Evolutionary conservation across 2,888 invertebrate species (phyloP).

Genomic region (Sinohyriopsis cumingii): DNA sequence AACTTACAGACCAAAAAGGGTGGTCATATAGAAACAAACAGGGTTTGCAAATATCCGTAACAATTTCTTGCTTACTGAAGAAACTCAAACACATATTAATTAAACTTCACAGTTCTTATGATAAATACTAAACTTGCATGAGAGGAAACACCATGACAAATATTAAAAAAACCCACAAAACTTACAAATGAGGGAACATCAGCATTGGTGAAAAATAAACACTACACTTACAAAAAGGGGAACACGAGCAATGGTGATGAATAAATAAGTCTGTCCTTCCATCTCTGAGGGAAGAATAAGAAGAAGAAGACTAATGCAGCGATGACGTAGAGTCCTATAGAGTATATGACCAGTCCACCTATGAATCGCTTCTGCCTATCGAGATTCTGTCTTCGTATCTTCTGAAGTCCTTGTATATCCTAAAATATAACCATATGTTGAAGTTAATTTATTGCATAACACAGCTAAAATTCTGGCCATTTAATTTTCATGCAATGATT

Average conservation of each 20-base stretch:
- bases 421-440: constrained; percentile 55
- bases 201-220: not conserved
- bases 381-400: constrained; percentile 85
- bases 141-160: too few species aligned
- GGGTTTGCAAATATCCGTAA: too few species aligned
- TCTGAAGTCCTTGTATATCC: constrained; percentile 86
- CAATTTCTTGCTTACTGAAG: too few species aligned
- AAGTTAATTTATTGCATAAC: not conserved
- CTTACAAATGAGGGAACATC: not conserved
- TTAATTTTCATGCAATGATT: too few species aligned
- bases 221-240: constrained; percentile 84
- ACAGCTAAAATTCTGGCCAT: not conserved
- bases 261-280: constrained; percentile 83
- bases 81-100: too few species aligned
- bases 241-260: constrained; percentile 85
- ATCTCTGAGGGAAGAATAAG: constrained; percentile 84
- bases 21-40: too few species aligned
- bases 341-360: constrained; percentile 81
- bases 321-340: constrained; percentile 76
- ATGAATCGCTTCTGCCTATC: constrained; percentile 86
- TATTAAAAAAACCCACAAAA: too few species aligned
- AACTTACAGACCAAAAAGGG: too few species aligned
- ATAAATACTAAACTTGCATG: too few species aligned
- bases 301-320: constrained; percentile 85
- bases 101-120: too few species aligned